phyloP scores from a whole-genome alignment of 2,113 vertebrate genomes.

The Empidonax alnorum region DNA sequence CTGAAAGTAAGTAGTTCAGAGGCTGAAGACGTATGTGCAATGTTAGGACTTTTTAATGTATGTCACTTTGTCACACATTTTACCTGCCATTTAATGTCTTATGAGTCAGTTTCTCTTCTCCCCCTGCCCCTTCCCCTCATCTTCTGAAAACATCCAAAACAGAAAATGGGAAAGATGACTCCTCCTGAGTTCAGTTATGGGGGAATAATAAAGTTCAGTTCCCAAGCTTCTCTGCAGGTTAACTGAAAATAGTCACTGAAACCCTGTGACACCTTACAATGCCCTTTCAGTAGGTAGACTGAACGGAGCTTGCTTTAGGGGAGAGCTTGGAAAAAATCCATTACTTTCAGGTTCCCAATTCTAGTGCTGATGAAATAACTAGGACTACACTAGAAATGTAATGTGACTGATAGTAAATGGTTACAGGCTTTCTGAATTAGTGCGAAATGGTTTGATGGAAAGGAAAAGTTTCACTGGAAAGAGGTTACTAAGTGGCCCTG shows the following conservation, averaged over 20 bases:
- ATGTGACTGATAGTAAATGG: neutral
- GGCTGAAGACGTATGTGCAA: neutral
- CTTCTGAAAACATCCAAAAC: neutral
- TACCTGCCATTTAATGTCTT: neutral
- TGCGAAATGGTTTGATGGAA: neutral
- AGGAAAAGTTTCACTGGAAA: neutral
- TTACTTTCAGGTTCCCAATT: neutral
- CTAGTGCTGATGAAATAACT: neutral
- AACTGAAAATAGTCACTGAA: neutral
- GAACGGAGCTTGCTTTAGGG: neutral
- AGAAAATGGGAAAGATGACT: neutral
- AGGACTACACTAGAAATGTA: neutral
- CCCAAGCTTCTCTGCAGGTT: neutral
- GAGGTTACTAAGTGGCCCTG: neutral
- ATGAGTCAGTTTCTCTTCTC: neutral
- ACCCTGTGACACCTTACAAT: neutral
- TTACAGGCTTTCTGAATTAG: neutral
- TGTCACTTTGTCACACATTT: neutral
- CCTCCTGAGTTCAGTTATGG: neutral
- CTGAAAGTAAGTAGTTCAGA: neutral
- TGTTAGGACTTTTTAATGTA: neutral
- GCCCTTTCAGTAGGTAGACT: neutral
- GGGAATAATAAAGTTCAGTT: neutral
- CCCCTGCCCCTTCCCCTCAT: neutral
- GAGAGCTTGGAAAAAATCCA: neutral